Evolutionary conservation across 2,113 vertebrate genomes (phyloP).

Genomic region (Vulpes lagopus): DNA sequence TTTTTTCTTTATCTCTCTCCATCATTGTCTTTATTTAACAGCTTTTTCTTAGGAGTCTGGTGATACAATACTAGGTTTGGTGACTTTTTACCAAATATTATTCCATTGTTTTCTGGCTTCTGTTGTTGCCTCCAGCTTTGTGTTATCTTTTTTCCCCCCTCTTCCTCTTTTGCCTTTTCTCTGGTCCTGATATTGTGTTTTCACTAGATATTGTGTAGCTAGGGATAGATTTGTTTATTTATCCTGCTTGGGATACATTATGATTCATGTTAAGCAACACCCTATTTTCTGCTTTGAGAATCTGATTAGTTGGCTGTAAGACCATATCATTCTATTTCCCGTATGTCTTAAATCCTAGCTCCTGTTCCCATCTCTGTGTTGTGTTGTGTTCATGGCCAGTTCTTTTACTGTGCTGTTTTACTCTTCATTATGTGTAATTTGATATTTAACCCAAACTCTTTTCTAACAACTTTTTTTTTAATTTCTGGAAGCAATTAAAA

Average conservation of each 20-base stretch:
- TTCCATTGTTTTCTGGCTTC: neutral
- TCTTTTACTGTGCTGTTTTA: neutral
- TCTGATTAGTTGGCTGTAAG: neutral
- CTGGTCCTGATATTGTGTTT: neutral
- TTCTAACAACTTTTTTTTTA: neutral
- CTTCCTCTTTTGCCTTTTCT: neutral
- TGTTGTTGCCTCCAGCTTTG: neutral
- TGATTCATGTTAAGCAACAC: neutral
- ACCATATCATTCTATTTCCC: neutral
- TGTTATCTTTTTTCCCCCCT: neutral
- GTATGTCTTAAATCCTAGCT: neutral
- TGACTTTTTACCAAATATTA: neutral
- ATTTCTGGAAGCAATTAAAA: conserved; percentile 6
- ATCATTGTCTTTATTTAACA: neutral
- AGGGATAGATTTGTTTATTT: neutral
- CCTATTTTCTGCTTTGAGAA: neutral
- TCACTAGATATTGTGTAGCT: neutral
- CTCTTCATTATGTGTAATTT: neutral
- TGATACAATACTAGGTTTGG: neutral
- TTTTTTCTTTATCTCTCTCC: neutral
- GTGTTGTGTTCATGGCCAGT: neutral
- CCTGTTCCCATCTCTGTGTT: neutral
- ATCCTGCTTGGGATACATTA: neutral
- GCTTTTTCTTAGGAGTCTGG: neutral
- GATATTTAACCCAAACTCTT: neutral